Evolutionary conservation across 2,113 vertebrate species (phyloP), one percentile per base, ranked within the genome.

Genomic region (Vidua macroura): DNA sequence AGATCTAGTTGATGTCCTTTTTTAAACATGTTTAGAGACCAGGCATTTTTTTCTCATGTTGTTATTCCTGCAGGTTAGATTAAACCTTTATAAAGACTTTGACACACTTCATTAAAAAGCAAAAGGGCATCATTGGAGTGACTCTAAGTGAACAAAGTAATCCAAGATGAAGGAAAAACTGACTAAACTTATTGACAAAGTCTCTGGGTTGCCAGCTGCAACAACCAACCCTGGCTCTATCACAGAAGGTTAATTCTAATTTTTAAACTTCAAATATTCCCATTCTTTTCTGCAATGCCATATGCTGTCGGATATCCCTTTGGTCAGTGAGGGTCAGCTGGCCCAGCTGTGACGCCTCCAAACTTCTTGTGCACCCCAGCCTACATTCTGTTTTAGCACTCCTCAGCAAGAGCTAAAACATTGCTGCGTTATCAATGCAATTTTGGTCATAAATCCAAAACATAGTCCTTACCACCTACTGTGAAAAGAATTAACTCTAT

Each of bases 281-380:
- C 11, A 20, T 51, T 62, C 7, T 46, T 37, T 18, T 18, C 22
- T 27, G 25, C 16, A 78, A 4, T 10, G 5, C 28, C 9, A 8
- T 8, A 10, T 9, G 6, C 22, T 51, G 2, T 33, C 0, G 0
- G 13, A 23, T 46, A 51, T 11, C 15, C 31, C 33, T 81, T 33
- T 44, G 31, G 10, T 25, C 25, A 68, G 30, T 12, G 43, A 21
- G 5, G 55, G 6, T 43, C 43, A 62, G 28, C 48, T 55, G 35
- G 31, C 12, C 35, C 9, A n/a, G 33, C 28, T 52, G 9, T 33
- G 33, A 24, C 16, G 22, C 18, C 24, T 75, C 31, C 23, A 30
- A 63, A 8, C 19, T 31, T 52, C 17, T 39, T 35, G 25, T 13
- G 17, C 20, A 37, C 3, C 4, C 24, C 13, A 72, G 12, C 8